Evolutionary conservation across 2,888 invertebrate species (phyloP).

Genomic region (Thecophora atra): DNA sequence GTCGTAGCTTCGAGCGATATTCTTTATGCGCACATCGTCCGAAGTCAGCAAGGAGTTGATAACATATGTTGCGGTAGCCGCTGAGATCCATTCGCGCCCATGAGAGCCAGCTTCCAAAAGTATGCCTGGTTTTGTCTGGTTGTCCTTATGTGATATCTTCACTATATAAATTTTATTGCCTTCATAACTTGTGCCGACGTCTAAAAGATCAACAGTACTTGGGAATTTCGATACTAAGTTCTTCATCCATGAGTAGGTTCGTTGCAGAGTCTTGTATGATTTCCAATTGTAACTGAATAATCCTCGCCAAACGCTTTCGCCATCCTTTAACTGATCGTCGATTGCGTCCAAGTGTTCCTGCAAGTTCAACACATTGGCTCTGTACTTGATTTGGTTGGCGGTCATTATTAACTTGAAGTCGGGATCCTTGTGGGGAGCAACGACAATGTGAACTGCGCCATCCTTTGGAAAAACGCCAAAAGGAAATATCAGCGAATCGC

Average conservation of each 20-base stretch:
- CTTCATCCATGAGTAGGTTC: background rate
- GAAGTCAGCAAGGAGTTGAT: conserved; percentile 72
- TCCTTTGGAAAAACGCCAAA: conserved; percentile 64
- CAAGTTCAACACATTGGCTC: conserved; percentile 67
- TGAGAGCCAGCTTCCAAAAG: conserved; percentile 75
- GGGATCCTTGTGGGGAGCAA: conserved; percentile 59
- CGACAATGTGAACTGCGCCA: conserved; percentile 67
- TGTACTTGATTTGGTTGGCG: conserved; percentile 62
- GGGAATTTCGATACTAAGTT: conserved; percentile 1
- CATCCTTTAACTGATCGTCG: background rate
- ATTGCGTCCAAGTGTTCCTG: background rate
- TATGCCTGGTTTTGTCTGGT: conserved; percentile 64
- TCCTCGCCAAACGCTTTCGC: background rate
- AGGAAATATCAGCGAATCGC: conserved; percentile 67
- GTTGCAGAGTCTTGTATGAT: background rate
- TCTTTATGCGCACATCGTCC: conserved; percentile 66
- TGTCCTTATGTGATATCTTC: no score
- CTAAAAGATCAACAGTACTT: background rate
- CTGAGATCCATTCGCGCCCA: conserved; percentile 80
- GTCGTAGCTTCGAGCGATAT: conserved; percentile 72
- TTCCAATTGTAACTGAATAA: conserved; percentile 9
- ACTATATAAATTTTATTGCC: background rate
- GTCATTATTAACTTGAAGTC: conserved; percentile 55
- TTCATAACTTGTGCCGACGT: background rate
- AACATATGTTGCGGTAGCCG: conserved; percentile 73